Percentiles rank a stretch among this genome's conserved stretches.
These are phyloP conservation scores for Athalia circularis DNA, from an alignment of 2,888 invertebrate species.

Conservation along the genomic window DNA sequence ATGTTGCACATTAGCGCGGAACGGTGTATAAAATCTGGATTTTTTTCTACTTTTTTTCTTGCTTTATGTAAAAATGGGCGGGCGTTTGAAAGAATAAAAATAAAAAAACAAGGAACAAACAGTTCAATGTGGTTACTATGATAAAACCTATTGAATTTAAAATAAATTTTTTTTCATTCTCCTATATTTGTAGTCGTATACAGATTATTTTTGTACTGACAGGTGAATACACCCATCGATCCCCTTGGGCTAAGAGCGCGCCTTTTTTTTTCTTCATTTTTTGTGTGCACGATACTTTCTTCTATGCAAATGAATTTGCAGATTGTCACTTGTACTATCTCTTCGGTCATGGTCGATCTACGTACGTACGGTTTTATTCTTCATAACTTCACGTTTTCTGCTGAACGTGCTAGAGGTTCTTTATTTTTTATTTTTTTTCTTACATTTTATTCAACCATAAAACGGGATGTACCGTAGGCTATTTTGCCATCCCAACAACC, in stretches of 20 bases:
- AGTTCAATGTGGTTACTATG: no score
- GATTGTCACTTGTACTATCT: neutral
- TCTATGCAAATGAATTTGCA: conserved; percentile 16
- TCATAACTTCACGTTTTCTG: neutral
- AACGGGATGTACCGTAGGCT: no score
- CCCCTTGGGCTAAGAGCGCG: neutral
- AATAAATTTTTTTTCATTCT: neutral
- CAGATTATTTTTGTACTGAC: neutral
- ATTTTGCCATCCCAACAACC: no score
- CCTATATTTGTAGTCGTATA: neutral
- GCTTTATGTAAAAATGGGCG: no score
- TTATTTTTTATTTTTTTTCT: conserved; percentile 52
- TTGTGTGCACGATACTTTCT: neutral
- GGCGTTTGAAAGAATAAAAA: no score
- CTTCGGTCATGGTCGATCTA: conserved; percentile 2
- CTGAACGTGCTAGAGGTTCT: no score
- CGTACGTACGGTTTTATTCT: neutral
- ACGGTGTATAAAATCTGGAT: no score
- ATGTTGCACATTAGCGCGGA: no score
- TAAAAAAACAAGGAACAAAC: no score
- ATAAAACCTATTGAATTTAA: neutral
- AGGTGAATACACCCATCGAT: conserved; percentile 5
- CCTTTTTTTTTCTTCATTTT: neutral
- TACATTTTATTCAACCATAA: neutral
- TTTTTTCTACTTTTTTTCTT: no score